Conservation (phyloP, 2,113 vertebrate species). For the Nothobranchius kuhntae region DNA sequence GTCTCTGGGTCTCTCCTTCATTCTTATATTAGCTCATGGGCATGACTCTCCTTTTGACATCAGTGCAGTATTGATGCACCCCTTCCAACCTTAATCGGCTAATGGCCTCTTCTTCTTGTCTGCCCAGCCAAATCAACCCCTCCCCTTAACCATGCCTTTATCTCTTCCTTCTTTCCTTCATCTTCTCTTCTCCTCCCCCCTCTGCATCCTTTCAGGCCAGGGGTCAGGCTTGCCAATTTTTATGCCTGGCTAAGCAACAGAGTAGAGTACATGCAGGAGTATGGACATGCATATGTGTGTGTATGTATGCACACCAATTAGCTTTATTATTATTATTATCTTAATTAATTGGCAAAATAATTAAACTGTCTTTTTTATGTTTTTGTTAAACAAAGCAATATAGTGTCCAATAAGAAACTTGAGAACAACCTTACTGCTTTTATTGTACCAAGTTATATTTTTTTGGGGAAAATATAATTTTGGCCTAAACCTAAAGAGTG, state of each 20-base stretch:
- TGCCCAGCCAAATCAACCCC: constrained; percentile 67
- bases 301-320: background rate
- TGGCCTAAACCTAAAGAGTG: background rate
- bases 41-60: constrained; percentile 75
- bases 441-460: too few relatives aligned
- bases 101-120: constrained; percentile 77
- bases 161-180: constrained; percentile 57
- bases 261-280: constrained; percentile 59
- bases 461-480: too few relatives aligned
- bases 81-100: constrained; percentile 79
- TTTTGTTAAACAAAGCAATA: too few relatives aligned
- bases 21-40: constrained; percentile 70
- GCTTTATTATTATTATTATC: background rate
- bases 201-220: constrained; percentile 51
- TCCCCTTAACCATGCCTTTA: constrained; percentile 54
- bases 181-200: constrained; percentile 57
- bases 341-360: too few relatives aligned
- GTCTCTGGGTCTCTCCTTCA: constrained; percentile 45
- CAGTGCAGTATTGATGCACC: constrained; percentile 76
- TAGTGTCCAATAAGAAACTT: too few relatives aligned
- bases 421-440: too few relatives aligned
- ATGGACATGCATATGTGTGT: background rate
- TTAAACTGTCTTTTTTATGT: too few relatives aligned
- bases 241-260: constrained; percentile 77
- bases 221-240: constrained; percentile 77